phyloP scores from a whole-genome alignment of 2,888 invertebrate species.

The Venustoraphidia nigricollis region DNA sequence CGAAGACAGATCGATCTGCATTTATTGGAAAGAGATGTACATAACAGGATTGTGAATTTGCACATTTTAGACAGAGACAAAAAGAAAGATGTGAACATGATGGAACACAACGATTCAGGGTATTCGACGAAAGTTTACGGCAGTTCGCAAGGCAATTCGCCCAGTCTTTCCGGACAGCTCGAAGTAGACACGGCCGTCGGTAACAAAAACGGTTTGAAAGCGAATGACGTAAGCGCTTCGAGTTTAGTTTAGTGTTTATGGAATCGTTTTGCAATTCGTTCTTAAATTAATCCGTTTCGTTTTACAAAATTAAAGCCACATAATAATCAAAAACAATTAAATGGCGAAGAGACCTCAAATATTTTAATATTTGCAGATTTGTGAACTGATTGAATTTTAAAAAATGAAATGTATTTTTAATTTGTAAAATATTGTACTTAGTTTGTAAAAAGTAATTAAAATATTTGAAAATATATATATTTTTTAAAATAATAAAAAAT shows the following conservation, averaged over 20 bases:
- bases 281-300: no score
- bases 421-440: no score
- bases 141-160: conserved; percentile 63
- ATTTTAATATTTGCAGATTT: no score
- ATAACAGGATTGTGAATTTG: conserved; percentile 4
- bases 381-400: no score
- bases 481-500: no score
- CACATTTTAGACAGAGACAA: conserved; percentile 6
- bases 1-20: conserved; percentile 1
- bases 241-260: conserved; percentile 33
- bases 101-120: conserved; percentile 70
- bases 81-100: conserved; percentile 31
- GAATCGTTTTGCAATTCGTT: no score
- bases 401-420: no score
- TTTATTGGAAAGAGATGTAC: conserved; percentile 5
- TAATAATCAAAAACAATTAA: no score
- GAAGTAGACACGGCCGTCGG: conserved; percentile 10
- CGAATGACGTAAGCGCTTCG: conserved; percentile 32
- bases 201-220: conserved; percentile 21
- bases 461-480: no score
- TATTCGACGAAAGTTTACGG: conserved; percentile 73
- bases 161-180: conserved; percentile 42
- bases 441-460: no score
- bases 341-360: no score
- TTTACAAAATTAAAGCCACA: no score